Evolutionary conservation across 2,888 invertebrate species (phyloP), one percentile per base, ranked within the genome.

Genomic region (Leptopilina drosophilae): DNA sequence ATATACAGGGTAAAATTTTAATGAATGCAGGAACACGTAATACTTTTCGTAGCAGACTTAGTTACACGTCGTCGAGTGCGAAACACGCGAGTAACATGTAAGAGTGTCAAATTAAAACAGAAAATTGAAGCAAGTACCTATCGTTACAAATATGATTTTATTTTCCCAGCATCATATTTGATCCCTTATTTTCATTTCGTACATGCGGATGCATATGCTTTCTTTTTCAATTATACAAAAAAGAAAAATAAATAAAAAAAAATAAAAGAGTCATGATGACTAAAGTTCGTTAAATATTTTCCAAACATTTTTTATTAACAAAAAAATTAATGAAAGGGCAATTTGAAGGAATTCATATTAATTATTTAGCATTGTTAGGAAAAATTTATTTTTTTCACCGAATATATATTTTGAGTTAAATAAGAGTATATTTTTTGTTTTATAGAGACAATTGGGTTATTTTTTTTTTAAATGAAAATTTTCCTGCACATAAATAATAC

Each of bases 1-100:
- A 78, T 77, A 78, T 77, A 78, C 78, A 77, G 76, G 78, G 80
- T 78, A 77, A n/a, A 73, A 65, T 65, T 49, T 81, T 85, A 89
- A 89, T 90, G 89, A 90, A 90, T 90, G 89, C 89, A 79, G 82
- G 82, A 84, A 84, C 89, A 90, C 89, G 89, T 69, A 87, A 86
- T 86, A 85, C 86, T 84, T 84, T 20, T 78, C 80, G 82, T 84
- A 78, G 33, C 84, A 84, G 85, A 81, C 85, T 85, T 86, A 81
- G 85, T 85, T 87, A 85, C 83, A 84, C 83, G 78, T 85, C 83
- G 78, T 85, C 81, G 82, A 84, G 80, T 81, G 84, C 76, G 86
- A 87, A 87, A 85, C 82, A 77, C 84, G 80, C 81, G 82, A 81
- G 81, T 83, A 82, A 87, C 82, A 83, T 84, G 77, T 80, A 80